Base-by-base conservation (phyloP, 2,888 invertebrate species). In the Diaprepes abbreviatus region DNA sequence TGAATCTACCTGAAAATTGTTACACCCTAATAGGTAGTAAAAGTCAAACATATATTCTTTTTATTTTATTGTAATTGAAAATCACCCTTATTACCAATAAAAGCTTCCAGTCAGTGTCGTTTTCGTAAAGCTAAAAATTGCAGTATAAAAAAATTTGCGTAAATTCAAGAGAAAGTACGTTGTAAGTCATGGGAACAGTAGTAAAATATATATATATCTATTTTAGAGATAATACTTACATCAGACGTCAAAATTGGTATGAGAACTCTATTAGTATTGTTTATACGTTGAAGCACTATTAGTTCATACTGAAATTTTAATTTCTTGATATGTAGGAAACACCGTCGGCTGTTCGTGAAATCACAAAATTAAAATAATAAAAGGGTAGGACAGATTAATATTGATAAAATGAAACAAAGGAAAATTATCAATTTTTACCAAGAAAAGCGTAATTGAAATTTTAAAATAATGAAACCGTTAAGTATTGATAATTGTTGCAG, bases 211-310 rank as follows among this genome's bases (percentile, higher is more conserved):
- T 5, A 5, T 24, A 24, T 45, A 21, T 9, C 3, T 1, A 24
- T 50, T 28, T 40, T 40, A 40, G 5, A 57, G n/a, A 38, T 19
- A 36, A 57, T 40, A 57, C 57, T 40, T 57, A 57, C 57, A 40
- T 57, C 19, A 40, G 40, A n/a, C 14, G 6, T 38, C 40, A 40
- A 38, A 38, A 28, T 14, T 38, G 38, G 3, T 57, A 40, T 57
- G 57, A 9, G 57, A 57, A 40, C 12, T n/a, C n/a, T 57, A 21
- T 38, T 28, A 21, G 9, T 57, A 57, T 57, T 57, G 40, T 40
- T 7, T 28, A 2, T 28, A 28, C 16, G 28, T 28, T 50, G 16
- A 28, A 50, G 7, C 28, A 50, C 48, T 31, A 16, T 16, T 28
- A 28, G 14, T 50, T 21, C 7, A 50, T 50, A 28, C 28, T 9